phyloP scores from a whole-genome alignment of 2,888 invertebrate species.

The Thymelicus sylvestris region DNA sequence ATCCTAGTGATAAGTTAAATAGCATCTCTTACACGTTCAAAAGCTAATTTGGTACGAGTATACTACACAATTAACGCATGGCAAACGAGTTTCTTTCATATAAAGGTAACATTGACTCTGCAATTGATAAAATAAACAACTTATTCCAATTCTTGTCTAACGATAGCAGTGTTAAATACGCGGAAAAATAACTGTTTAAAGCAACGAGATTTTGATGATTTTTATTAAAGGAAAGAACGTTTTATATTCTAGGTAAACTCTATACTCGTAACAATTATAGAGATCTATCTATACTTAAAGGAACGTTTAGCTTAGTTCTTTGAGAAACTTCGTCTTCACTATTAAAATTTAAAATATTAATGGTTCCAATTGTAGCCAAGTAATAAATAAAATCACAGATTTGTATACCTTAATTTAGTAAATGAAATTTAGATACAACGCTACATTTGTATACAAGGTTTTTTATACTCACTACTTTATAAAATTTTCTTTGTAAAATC shows the following conservation, averaged over 20 bases:
- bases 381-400: slow-evolving; percentile 84
- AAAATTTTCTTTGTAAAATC: slow-evolving; percentile 65
- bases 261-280: slow-evolving; percentile 75
- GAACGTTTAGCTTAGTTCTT: slow-evolving; percentile 79
- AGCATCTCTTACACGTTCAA: slow-evolving; percentile 68
- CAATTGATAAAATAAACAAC: slow-evolving; percentile 30
- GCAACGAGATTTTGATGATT: slow-evolving; percentile 17
- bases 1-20: slow-evolving; percentile 74
- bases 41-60: slow-evolving; percentile 70
- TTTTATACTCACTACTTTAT: slow-evolving; percentile 57
- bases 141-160: slow-evolving; percentile 2
- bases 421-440: slow-evolving; percentile 59
- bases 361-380: slow-evolving; percentile 64
- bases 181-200: slow-evolving; percentile 19
- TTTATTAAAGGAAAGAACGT: slow-evolving; percentile 22
- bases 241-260: slow-evolving; percentile 43
- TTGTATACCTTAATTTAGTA: slow-evolving; percentile 75
- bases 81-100: slow-evolving; percentile 47
- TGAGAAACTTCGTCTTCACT: slow-evolving; percentile 59
- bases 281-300: slow-evolving; percentile 83
- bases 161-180: slow-evolving; percentile 19
- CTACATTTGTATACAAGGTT: slow-evolving; percentile 42
- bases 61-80: slow-evolving; percentile 49
- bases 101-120: slow-evolving; percentile 60
- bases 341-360: slow-evolving; percentile 42